These are phyloP conservation scores for Holacanthella duospinosa DNA, from an alignment of 2,888 invertebrate genomes.

Conservation along the genomic window DNA sequence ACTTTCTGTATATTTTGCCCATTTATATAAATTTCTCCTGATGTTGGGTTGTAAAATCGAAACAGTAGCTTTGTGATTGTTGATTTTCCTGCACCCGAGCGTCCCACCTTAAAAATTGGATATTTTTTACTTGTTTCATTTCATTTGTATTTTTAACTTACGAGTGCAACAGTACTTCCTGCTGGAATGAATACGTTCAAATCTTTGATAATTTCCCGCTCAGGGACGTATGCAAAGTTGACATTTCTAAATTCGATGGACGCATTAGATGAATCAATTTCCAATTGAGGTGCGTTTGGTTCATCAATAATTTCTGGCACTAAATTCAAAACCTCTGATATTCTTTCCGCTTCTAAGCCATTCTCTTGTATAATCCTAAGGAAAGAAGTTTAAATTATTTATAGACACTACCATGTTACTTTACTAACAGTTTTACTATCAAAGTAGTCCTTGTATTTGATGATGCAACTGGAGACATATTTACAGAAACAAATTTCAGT, in stretches of 20 bases:
- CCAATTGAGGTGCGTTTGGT: conserved; percentile 61
- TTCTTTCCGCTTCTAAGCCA: conserved; percentile 93
- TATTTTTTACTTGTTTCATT: too few species aligned
- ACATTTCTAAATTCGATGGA: conserved; percentile 82
- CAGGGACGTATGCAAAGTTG: conserved; percentile 57
- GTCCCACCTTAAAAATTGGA: conserved; percentile 37
- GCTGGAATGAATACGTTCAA: conserved; percentile 67
- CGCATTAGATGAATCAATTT: conserved; percentile 49
- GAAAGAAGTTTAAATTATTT: too few species aligned
- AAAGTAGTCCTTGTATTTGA: too few species aligned
- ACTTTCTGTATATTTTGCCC: conserved; percentile 79
- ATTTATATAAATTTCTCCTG: conserved; percentile 76
- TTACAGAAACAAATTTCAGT: too few species aligned
- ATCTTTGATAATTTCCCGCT: conserved; percentile 62
- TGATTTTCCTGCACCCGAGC: conserved; percentile 61
- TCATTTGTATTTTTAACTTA: conserved; percentile 40
- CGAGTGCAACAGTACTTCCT: conserved; percentile 74
- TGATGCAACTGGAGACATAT: too few species aligned
- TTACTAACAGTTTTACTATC: too few species aligned
- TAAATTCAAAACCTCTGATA: conserved; percentile 88
- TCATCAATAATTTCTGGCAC: conserved; percentile 77
- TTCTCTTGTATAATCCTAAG: neutral
- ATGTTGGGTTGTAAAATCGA: conserved; percentile 88
- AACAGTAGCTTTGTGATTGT: conserved; percentile 89
- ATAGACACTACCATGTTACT: too few species aligned